These are phyloP conservation scores for Ommatoiulus sabulosus DNA, from an alignment of 2,888 invertebrate species.

Conservation along the genomic window DNA sequence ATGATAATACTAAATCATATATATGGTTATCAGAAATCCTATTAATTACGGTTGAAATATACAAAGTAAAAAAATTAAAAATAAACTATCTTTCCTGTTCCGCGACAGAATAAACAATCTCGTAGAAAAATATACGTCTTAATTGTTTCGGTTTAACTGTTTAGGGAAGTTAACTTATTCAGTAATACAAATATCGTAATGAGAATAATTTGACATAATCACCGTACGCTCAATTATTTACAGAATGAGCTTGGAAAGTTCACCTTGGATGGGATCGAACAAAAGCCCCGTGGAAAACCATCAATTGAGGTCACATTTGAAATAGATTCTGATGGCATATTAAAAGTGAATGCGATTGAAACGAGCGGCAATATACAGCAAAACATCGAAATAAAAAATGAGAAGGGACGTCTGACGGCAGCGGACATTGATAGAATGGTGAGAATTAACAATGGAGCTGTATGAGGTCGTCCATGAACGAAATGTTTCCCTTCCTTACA, in stretches of 20 bases:
- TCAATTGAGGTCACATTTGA: constrained; percentile 42
- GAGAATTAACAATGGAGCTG: not conserved
- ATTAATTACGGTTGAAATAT: no score
- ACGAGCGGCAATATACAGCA: not conserved
- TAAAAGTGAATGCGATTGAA: not conserved
- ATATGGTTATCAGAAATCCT: no score
- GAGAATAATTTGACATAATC: no score
- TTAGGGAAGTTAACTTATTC: no score
- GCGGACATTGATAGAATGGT: not conserved
- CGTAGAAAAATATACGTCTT: no score
- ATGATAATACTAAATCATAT: no score
- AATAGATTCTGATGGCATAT: constrained; percentile 41
- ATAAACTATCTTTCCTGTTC: no score
- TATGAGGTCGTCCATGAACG: no score
- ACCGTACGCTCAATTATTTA: not conserved
- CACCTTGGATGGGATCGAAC: constrained; percentile 68
- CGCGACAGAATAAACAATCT: no score
- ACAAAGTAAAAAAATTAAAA: no score
- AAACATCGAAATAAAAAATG: constrained; percentile 23
- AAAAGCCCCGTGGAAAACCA: constrained; percentile 63
- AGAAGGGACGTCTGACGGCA: not conserved
- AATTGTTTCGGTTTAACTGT: no score
- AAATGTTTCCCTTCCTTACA: not conserved
- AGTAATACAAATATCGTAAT: no score
- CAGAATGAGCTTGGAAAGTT: constrained; percentile 66